Evolutionary conservation across 1,140 invertebrate genomes (phyloP).

Genomic region (Zaprionus davidi): DNA sequence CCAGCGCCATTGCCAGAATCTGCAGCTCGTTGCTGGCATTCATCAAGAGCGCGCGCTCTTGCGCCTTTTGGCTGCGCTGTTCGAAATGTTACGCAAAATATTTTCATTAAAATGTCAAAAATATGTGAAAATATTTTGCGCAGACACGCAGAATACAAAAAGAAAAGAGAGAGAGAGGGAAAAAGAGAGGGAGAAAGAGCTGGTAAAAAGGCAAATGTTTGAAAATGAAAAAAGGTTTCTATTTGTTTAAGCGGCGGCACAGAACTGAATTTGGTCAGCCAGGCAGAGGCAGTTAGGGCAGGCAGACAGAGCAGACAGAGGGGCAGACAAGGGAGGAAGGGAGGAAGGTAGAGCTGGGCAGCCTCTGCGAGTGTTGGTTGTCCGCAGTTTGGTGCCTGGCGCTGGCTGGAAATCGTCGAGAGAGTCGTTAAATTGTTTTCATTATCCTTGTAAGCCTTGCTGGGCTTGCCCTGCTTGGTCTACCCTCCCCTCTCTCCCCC

Average conservation of each 20-base stretch:
- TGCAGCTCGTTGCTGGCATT: conserved; percentile 42
- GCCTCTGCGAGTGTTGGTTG: background rate
- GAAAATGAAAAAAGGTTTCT: conserved; percentile 66
- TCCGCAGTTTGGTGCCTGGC: background rate
- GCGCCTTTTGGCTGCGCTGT: conserved; percentile 21
- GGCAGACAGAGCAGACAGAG: background rate
- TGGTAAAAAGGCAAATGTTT: conserved; percentile 29
- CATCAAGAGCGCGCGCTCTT: conserved; percentile 47
- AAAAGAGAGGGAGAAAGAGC: conserved; percentile 24
- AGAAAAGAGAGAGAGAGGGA: background rate
- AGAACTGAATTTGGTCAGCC: conserved; percentile 26
- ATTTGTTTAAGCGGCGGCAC: conserved; percentile 68
- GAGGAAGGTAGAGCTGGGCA: background rate
- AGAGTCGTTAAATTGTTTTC: conserved; percentile 83
- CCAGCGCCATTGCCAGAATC: conserved; percentile 37
- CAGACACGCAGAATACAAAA: conserved; percentile 63
- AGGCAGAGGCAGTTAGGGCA: background rate
- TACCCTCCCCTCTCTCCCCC: background rate
- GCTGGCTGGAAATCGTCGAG: conserved; percentile 63
- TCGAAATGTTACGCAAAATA: conserved; percentile 70
- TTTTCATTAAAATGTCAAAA: conserved; percentile 79
- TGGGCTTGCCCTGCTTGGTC: conserved; percentile 11
- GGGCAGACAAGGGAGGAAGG: background rate
- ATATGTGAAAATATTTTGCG: conserved; percentile 80
- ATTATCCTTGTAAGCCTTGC: conserved; percentile 78